These are phyloP conservation scores for Cherax destructor DNA, from an alignment of 1,140 invertebrate genomes.

Conservation along the genomic window DNA sequence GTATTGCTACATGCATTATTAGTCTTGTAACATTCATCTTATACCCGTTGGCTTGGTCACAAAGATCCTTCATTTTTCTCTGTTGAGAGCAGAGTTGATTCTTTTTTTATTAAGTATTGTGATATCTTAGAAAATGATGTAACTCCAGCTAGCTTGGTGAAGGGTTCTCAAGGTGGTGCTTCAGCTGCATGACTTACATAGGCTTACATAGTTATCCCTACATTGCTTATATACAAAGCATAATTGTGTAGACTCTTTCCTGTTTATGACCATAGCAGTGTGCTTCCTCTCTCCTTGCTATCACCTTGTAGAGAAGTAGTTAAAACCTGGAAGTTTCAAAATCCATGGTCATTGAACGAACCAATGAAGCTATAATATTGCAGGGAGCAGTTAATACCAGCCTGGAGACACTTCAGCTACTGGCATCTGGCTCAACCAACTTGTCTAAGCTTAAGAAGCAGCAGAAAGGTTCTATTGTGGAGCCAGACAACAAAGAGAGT, in stretches of 20 bases:
- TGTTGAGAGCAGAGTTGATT: too few species aligned
- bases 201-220: not conserved
- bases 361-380: conserved; percentile 57
- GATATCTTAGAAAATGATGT: not conserved
- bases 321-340: conserved; percentile 7
- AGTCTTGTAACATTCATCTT: too few species aligned
- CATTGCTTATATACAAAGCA: not conserved
- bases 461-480: conserved; percentile 41
- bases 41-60: too few species aligned
- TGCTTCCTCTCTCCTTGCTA: conserved; percentile 3
- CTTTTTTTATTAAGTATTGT: too few species aligned
- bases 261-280: not conserved
- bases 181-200: not conserved
- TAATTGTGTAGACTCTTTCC: not conserved
- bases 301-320: conserved; percentile 35
- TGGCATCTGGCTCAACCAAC: conserved; percentile 64
- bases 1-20: too few species aligned
- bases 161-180: not conserved
- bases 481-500: conserved; percentile 52
- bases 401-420: conserved; percentile 63
- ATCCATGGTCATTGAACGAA: conserved; percentile 24
- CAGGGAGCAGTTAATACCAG: conserved; percentile 66
- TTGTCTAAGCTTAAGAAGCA: conserved; percentile 65
- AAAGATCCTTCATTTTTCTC: too few species aligned
- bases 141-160: not conserved